phyloP scores from a whole-genome alignment of 37 sponge, comb jelly and placozoan species.

The Aplysina aerophoba region DNA sequence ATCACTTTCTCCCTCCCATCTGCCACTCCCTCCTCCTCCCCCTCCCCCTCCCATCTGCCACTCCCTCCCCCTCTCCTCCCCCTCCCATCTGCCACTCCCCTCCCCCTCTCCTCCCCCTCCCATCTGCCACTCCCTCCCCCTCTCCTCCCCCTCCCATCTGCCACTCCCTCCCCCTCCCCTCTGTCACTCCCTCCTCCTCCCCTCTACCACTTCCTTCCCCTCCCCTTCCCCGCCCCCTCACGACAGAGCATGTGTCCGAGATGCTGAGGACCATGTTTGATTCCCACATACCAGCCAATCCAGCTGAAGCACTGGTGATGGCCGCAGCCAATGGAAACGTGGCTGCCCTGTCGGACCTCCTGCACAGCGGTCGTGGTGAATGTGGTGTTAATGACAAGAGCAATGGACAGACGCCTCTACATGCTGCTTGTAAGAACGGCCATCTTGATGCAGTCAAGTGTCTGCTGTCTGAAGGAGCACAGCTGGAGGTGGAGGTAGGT shows the following conservation, averaged over 20 bases:
- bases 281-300: constrained; percentile 54
- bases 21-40: background rate
- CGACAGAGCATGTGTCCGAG: constrained; percentile 65
- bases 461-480: constrained; percentile 72
- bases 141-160: too few species aligned
- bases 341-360: constrained; percentile 29
- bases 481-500: constrained; percentile 82
- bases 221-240: too few species aligned
- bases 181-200: too few species aligned
- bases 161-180: too few species aligned
- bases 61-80: background rate
- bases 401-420: constrained; percentile 76
- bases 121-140: too few species aligned
- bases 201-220: too few species aligned
- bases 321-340: constrained; percentile 79
- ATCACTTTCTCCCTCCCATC: background rate
- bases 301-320: constrained; percentile 74
- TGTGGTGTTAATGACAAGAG: constrained; percentile 72
- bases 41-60: background rate
- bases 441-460: constrained; percentile 71
- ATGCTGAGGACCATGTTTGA: constrained; percentile 79
- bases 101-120: too few species aligned
- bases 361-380: background rate
- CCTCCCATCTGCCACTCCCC: background rate
- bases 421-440: constrained; percentile 89